Conservation (phyloP, 2,797 vertebrate species). For the Rhinogobio ventralis region DNA sequence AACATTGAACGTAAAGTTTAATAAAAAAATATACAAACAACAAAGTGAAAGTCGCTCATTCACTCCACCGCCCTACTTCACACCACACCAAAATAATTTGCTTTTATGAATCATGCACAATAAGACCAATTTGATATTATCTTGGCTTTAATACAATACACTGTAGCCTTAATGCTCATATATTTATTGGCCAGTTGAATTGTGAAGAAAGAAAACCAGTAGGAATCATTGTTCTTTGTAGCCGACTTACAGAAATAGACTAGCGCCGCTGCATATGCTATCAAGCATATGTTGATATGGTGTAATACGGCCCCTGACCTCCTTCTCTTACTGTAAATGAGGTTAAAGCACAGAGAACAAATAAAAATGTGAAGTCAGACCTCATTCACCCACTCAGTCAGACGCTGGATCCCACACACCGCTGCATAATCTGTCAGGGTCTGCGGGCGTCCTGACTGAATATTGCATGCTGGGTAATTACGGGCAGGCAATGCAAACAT, state of each 20-base stretch:
- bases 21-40: not conserved
- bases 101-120: no score
- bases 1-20: not conserved
- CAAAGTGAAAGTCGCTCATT: not conserved
- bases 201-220: not conserved
- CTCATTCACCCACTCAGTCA: constrained; percentile 37
- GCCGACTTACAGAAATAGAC: not conserved
- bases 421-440: constrained; percentile 45
- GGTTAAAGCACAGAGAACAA: constrained; percentile 47
- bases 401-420: constrained; percentile 24
- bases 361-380: constrained; percentile 44
- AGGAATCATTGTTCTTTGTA: not conserved
- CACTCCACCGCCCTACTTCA: no score
- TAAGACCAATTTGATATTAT: not conserved
- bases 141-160: not conserved
- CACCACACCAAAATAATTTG: no score
- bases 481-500: constrained; percentile 39
- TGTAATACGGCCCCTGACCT: constrained; percentile 40
- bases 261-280: not conserved
- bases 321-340: constrained; percentile 46
- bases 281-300: constrained; percentile 36
- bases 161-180: not conserved
- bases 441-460: constrained; percentile 46
- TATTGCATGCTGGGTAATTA: constrained; percentile 59
- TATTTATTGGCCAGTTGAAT: not conserved